These are phyloP conservation scores for Leptoclinus maculatus DNA, from an alignment of 2,797 vertebrate species.

Conservation along the genomic window DNA sequence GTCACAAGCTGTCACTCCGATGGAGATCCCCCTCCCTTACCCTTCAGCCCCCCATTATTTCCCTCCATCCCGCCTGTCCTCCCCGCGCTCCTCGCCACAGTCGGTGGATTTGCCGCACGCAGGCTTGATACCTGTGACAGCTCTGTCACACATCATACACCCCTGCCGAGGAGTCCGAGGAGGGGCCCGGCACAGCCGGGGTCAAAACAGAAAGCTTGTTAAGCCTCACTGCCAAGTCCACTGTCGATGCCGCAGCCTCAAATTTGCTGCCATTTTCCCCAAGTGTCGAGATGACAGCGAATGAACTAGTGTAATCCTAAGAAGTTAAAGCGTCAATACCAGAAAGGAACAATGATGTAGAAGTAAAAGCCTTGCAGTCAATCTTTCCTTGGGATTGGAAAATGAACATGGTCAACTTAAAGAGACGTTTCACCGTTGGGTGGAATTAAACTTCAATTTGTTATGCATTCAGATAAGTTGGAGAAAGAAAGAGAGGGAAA, in stretches of 20 bases:
- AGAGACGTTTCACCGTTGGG: not conserved
- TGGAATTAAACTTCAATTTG: not conserved
- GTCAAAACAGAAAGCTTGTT: conserved; percentile 52
- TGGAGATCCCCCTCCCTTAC: not conserved
- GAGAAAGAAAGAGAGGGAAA: not conserved
- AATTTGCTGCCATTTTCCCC: not conserved
- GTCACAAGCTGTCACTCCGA: conserved; percentile 71
- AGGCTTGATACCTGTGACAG: conserved; percentile 68
- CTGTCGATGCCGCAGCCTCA: not conserved
- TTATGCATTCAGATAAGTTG: not conserved
- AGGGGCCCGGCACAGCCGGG: conserved; percentile 17
- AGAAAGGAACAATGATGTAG: not conserved
- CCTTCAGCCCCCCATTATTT: conserved; percentile 9
- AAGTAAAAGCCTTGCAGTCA: not conserved
- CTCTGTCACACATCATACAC: conserved; percentile 72
- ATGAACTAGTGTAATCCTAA: not conserved
- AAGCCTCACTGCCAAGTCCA: conserved; percentile 11
- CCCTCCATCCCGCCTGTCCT: conserved; percentile 19
- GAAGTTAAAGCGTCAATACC: not conserved
- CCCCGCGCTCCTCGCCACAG: conserved; percentile 32
- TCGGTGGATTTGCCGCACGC: conserved; percentile 43
- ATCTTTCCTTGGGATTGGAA: not conserved
- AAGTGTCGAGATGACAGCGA: conserved; percentile 4
- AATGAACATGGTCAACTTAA: not conserved
- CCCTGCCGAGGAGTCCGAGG: conserved; percentile 23